Evolutionary conservation across 2,797 vertebrate genomes (phyloP), one percentile per base, ranked within the genome.

Genomic region (Labeo calbasu): DNA sequence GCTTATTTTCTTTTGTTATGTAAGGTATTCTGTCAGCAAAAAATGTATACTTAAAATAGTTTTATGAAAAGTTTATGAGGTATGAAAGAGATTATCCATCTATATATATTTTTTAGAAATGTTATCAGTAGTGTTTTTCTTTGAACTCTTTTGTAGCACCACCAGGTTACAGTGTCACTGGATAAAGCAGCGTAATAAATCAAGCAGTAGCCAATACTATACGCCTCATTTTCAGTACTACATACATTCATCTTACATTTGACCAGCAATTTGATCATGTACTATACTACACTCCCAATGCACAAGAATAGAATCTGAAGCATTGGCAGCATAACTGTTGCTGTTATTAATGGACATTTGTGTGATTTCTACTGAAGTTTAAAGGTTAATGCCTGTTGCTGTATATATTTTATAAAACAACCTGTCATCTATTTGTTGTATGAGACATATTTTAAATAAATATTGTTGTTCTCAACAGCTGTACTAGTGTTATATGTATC

Each of bases 371-470:
- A 84, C 55, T 81, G 65, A 84, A 48, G 65, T 71, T 77, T 32
- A 59, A 63, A 75, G 19, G 50, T 23, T 70, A 50, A 75, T 50
- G 14, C 48, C 48, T 55, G 10, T 77, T 63, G 46, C 55, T 84
- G 48, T 81, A 71, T 72, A 78, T 81, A 79, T 83, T 76, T 83
- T 76, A 28, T 75, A 48, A 72, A 25, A 53, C 10, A 50, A 66
- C 11, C 51, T 79, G 36, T 19, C 43, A 71, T 53, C 25, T 84
- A 25, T 84, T 66, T 86, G 77, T 65, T 87, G 73, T 71, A 57
- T 81, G 51, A 48, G 14, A 66, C 50, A 32, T 85, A 43, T 85
- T 82, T 85, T 36, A 81, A 81, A 85, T 85, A 85, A 81, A 81
- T 17, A 70, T 28, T 71, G 59, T 61, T 63, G 66, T 79, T 69